Conservation (phyloP, 2,113 vertebrate genomes). For the Epinephelus lanceolatus region DNA sequence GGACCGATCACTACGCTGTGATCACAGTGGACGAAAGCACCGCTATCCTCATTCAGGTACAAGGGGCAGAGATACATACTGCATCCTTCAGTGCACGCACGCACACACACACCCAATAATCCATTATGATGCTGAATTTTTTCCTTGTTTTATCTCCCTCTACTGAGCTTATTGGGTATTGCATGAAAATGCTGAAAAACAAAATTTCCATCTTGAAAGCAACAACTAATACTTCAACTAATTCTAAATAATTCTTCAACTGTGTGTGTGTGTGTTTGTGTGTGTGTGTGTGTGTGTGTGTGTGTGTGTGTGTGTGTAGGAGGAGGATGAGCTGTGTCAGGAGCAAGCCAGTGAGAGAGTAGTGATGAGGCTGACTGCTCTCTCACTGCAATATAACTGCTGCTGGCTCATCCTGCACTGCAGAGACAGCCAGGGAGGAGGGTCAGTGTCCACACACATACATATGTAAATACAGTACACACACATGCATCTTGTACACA, state of each 20-base stretch:
- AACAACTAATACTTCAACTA: background rate
- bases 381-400: conserved; percentile 92
- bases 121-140: background rate
- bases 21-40: conserved; percentile 93
- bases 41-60: conserved; percentile 91
- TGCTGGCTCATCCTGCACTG: conserved; percentile 93
- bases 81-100: background rate
- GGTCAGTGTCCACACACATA: conserved; percentile 58
- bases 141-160: conserved; percentile 3
- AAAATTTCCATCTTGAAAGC: background rate
- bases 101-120: background rate
- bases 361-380: conserved; percentile 87
- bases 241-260: background rate
- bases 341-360: conserved; percentile 86
- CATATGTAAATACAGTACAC: background rate
- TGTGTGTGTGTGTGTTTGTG: too few species aligned
- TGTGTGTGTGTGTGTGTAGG: conserved; percentile 74
- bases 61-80: background rate
- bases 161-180: background rate
- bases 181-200: background rate
- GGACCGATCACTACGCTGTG: conserved; percentile 83
- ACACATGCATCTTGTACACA: background rate
- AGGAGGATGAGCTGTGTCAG: conserved; percentile 86
- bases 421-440: conserved; percentile 74
- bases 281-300: conserved; percentile 16